phyloP scores from a whole-genome alignment of 2,113 vertebrate species.

The Leptodactylus fuscus region DNA sequence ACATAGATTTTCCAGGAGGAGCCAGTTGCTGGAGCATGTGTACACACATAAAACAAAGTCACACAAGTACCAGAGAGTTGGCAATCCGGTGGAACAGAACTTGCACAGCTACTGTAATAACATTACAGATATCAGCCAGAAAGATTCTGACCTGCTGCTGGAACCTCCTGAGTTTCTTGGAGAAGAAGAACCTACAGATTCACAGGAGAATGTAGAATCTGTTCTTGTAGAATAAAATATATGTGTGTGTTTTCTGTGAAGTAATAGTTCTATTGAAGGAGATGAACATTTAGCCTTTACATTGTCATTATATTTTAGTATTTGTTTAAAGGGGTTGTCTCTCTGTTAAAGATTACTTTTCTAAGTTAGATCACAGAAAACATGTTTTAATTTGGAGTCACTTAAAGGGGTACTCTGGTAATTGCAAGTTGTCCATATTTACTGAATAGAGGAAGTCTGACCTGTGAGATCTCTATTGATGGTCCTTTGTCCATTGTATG shows the following conservation, averaged over 20 bases:
- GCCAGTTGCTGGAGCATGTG: conserved; percentile 94
- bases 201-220: conserved; percentile 85
- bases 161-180: conserved; percentile 87
- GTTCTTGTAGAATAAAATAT: conserved; percentile 82
- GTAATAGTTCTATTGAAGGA: not conserved
- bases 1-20: conserved; percentile 86
- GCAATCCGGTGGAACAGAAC: conserved; percentile 75
- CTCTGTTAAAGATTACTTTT: too few species aligned
- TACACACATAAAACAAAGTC: conserved; percentile 89
- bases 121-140: conserved; percentile 67
- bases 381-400: too few species aligned
- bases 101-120: conserved; percentile 78
- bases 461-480: too few species aligned
- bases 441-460: too few species aligned
- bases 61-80: conserved; percentile 82
- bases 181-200: conserved; percentile 85
- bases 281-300: not conserved
- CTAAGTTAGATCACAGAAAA: too few species aligned
- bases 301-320: not conserved
- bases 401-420: too few species aligned
- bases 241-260: not conserved
- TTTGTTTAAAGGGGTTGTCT: not conserved
- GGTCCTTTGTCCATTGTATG: too few species aligned
- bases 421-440: too few species aligned
- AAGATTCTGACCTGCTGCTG: conserved; percentile 75